phyloP scores from a whole-genome alignment of 2,888 invertebrate species.

The Himalopsyche anomala region DNA sequence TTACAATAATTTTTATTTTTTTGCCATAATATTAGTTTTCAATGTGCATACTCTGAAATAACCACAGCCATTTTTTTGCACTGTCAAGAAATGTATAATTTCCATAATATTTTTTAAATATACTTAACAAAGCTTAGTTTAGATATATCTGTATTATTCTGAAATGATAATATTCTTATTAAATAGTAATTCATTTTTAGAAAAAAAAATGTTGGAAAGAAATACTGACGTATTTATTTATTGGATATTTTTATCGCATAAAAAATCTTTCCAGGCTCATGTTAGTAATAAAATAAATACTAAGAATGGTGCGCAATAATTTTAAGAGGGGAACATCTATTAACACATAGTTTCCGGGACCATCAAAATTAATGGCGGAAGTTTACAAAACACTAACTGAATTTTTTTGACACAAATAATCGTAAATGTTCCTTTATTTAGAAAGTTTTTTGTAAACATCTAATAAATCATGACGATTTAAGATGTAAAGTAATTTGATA shows the following conservation, averaged over 20 bases:
- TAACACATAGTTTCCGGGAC: slow-evolving; percentile 37
- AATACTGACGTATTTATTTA: neutral
- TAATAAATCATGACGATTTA: slow-evolving; percentile 4
- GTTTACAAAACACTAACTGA: slow-evolving; percentile 38
- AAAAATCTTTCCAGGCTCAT: slow-evolving; percentile 36
- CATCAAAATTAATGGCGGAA: slow-evolving; percentile 36
- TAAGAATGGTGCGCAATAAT: neutral
- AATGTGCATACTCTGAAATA: no score
- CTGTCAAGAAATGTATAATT: no score
- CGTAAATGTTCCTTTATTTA: slow-evolving; percentile 32
- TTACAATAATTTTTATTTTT: no score
- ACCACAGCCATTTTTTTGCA: no score
- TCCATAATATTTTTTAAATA: no score
- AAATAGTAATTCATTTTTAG: no score
- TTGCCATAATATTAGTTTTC: no score
- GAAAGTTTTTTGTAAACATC: neutral
- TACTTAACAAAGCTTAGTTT: no score
- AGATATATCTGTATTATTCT: no score
- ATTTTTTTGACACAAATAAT: slow-evolving; percentile 35
- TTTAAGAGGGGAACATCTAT: slow-evolving; percentile 14
- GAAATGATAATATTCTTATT: no score
- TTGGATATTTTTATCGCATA: neutral
- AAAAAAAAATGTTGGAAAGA: neutral
- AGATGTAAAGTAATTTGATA: neutral
- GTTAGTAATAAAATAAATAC: slow-evolving; percentile 31